Evolutionary conservation across 37 sponge, comb jelly and placozoan genomes (phyloP).

Genomic region (Halichondria panicea): DNA sequence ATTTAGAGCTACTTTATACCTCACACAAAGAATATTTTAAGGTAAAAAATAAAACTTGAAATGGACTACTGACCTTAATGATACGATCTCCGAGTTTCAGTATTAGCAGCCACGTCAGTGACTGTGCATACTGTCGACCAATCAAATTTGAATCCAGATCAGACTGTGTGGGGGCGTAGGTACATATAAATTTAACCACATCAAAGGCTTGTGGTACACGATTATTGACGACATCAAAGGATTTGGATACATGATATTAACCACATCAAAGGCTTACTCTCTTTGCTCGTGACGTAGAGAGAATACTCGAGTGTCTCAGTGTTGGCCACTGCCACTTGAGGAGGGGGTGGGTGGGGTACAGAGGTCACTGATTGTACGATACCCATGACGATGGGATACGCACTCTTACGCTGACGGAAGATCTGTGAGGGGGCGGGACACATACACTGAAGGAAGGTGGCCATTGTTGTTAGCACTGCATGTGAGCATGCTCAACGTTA

Average conservation of each 20-base stretch:
- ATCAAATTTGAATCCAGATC: conserved; percentile 62
- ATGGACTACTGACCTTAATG: conserved; percentile 53
- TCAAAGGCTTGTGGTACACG: too few relatives aligned
- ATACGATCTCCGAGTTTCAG: conserved; percentile 67
- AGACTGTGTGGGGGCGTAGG: conserved; percentile 5
- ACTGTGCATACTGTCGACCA: conserved; percentile 45
- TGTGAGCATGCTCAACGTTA: too few relatives aligned
- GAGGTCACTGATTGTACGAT: conserved; percentile 26
- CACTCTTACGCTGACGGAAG: conserved; percentile 23
- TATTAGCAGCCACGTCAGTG: conserved; percentile 48
- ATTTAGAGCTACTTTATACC: too few relatives aligned
- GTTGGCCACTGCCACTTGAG: not conserved
- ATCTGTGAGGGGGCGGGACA: conserved; percentile 5
- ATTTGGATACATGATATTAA: too few relatives aligned
- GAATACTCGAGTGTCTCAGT: conserved; percentile 52
- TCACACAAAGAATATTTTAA: too few relatives aligned
- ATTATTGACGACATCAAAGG: too few relatives aligned
- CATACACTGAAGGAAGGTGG: too few relatives aligned
- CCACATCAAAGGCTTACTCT: too few relatives aligned
- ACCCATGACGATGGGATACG: conserved; percentile 34
- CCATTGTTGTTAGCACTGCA: too few relatives aligned
- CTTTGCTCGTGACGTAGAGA: conserved; percentile 57
- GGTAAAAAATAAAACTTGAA: too few relatives aligned
- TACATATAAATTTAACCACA: too few relatives aligned
- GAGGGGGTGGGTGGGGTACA: conserved; percentile 25